Evolutionary conservation across 2,888 invertebrate genomes (phyloP).

Genomic region (Pterostichus madidus): DNA sequence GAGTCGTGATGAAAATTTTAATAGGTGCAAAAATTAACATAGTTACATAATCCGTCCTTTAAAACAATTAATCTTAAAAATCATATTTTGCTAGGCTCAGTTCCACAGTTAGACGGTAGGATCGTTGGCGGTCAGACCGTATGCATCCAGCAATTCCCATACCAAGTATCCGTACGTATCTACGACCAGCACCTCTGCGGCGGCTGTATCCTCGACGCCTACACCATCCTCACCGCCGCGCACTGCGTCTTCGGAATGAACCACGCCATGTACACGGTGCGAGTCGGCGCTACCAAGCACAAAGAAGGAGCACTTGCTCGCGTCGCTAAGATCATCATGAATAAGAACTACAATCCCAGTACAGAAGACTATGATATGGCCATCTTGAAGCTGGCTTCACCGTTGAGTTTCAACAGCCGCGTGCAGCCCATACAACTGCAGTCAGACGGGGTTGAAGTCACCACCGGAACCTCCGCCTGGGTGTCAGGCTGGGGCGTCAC

Average conservation of each 20-base stretch:
- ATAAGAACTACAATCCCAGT: conserved; percentile 18
- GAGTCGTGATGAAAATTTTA: too few relatives aligned
- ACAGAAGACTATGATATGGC: conserved; percentile 25
- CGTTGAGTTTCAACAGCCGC: not conserved
- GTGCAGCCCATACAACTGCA: conserved; percentile 20
- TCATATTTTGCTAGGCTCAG: not conserved
- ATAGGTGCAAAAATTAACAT: too few relatives aligned
- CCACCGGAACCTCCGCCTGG: not conserved
- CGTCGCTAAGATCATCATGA: not conserved
- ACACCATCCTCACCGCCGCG: conserved; percentile 44
- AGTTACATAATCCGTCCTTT: too few relatives aligned
- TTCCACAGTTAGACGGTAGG: conserved; percentile 34
- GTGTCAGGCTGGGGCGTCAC: conserved; percentile 56
- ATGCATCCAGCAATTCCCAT: conserved; percentile 28
- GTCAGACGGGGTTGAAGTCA: not conserved
- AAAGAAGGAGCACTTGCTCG: not conserved
- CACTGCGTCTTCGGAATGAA: conserved; percentile 53
- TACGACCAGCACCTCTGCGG: conserved; percentile 59
- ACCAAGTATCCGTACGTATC: conserved; percentile 41
- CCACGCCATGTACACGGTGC: conserved; percentile 14
- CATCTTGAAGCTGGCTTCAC: conserved; percentile 27
- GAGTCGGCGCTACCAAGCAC: conserved; percentile 28
- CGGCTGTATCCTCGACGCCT: conserved; percentile 35
- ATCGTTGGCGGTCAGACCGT: conserved; percentile 44
- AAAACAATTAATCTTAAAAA: too few relatives aligned